These are phyloP conservation scores for Silurus aristotelis DNA, from an alignment of 2,797 vertebrate species.

Conservation along the genomic window DNA sequence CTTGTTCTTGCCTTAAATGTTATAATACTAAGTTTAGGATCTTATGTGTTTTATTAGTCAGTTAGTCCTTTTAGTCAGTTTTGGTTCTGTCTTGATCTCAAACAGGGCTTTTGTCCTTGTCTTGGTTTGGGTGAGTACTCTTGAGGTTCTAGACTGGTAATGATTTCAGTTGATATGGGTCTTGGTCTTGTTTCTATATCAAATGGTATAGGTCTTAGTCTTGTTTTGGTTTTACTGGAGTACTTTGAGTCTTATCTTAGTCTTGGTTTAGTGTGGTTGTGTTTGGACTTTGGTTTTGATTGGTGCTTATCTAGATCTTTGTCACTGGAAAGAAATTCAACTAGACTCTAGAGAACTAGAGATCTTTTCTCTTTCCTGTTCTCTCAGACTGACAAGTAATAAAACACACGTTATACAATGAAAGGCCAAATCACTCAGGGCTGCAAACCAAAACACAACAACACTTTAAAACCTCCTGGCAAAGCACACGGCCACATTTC, in stretches of 20 bases:
- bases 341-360: neutral
- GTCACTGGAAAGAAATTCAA: neutral
- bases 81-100: neutral
- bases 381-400: constrained; percentile 5
- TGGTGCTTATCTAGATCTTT: neutral
- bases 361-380: neutral
- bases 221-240: neutral
- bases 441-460: neutral
- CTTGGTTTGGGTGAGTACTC: neutral
- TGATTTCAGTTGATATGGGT: neutral
- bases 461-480: neutral
- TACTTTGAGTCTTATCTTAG: neutral
- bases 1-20: neutral
- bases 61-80: neutral
- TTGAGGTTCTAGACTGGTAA: neutral
- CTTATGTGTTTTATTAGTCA: neutral
- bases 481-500: neutral
- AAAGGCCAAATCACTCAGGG: constrained; percentile 17
- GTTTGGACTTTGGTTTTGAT: neutral
- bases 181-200: neutral
- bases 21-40: neutral
- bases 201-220: neutral
- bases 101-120: neutral
- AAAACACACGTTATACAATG: constrained; percentile 7
- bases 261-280: neutral